Evolutionary conservation across 2,113 vertebrate genomes (phyloP).

Genomic region (Trichechus manatus): DNA sequence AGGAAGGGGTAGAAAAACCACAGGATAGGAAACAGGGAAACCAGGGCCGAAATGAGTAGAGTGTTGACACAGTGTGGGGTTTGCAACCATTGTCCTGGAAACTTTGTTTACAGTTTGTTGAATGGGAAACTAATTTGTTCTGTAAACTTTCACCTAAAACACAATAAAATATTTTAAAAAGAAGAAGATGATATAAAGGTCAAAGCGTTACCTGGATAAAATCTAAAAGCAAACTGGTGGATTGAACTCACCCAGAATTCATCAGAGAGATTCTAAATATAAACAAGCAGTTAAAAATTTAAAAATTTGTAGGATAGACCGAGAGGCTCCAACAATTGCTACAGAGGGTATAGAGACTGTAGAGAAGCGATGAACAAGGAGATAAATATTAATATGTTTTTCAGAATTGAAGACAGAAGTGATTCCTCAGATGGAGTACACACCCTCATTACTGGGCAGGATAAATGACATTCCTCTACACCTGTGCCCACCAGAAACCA

Average conservation of each 20-base stretch:
- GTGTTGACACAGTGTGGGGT: too few relatives aligned
- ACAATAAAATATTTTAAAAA: too few relatives aligned
- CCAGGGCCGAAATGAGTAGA: too few relatives aligned
- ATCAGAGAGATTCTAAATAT: not conserved
- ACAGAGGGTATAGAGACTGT: not conserved
- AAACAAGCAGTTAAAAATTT: not conserved
- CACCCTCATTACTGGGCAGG: not conserved
- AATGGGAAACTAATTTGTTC: too few relatives aligned
- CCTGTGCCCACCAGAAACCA: not conserved
- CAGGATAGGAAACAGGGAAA: too few relatives aligned
- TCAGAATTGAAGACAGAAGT: not conserved
- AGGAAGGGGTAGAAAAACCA: too few relatives aligned
- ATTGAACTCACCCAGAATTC: not conserved
- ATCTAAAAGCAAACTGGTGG: not conserved
- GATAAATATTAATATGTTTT: not conserved
- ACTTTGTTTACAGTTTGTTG: too few relatives aligned
- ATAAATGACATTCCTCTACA: not conserved
- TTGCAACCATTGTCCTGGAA: too few relatives aligned
- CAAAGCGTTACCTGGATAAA: not conserved
- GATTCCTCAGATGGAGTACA: not conserved
- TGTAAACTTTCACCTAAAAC: too few relatives aligned
- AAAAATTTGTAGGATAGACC: not conserved
- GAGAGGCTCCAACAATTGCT: not conserved
- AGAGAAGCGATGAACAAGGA: not conserved
- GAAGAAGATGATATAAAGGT: not conserved